Evolutionary conservation across 2,113 vertebrate genomes (phyloP).

Genomic region (Pampusana beccarii): DNA sequence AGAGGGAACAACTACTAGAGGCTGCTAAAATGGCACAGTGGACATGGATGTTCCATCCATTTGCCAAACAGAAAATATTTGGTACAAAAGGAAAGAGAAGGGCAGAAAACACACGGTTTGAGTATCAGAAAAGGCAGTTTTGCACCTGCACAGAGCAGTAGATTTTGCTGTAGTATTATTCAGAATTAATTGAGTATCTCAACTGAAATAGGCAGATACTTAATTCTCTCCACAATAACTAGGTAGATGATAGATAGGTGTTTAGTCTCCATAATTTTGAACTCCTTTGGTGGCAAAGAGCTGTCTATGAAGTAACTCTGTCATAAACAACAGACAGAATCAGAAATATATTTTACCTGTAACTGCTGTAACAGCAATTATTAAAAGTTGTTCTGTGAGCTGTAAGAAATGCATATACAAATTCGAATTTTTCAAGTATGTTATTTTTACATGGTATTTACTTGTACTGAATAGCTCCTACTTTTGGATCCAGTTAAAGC

Average conservation of each 20-base stretch:
- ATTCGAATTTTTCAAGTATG: neutral
- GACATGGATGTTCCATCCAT: neutral
- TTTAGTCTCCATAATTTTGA: neutral
- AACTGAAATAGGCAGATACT: neutral
- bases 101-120: fast-evolving
- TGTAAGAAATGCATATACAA: neutral
- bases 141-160: neutral
- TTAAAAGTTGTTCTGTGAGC: neutral
- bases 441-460: neutral
- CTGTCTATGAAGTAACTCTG: neutral
- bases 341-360: neutral
- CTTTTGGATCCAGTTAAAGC: neutral
- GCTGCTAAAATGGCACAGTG: neutral
- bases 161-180: neutral
- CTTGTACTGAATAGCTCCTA: neutral
- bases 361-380: neutral
- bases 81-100: neutral
- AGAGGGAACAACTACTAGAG: neutral
- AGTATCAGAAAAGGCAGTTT: neutral
- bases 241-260: neutral
- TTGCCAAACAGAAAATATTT: neutral
- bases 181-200: neutral
- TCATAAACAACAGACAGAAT: neutral
- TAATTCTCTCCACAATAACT: neutral
- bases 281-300: neutral